phyloP scores from a whole-genome alignment of 2,113 vertebrate genomes.

The Sebastes schlegelii region DNA sequence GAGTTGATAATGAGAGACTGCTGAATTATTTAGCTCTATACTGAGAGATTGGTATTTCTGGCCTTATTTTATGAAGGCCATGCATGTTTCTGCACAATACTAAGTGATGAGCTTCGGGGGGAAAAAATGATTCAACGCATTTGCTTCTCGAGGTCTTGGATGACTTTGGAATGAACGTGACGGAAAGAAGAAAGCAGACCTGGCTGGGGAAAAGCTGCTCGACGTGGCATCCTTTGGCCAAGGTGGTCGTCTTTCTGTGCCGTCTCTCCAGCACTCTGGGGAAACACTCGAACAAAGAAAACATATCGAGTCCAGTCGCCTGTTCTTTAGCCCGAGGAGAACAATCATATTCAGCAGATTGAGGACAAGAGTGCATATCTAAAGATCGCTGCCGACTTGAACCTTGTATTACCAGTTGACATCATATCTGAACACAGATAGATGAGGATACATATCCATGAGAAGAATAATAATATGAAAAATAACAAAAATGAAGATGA shows the following conservation, averaged over 20 bases:
- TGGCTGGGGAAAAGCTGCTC: not conserved
- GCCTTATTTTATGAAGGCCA: not conserved
- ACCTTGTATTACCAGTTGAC: slow-evolving; percentile 35
- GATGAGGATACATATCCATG: not conserved
- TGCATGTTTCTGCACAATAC: not conserved
- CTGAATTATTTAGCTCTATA: slow-evolving; percentile 60
- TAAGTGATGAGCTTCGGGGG: slow-evolving; percentile 2
- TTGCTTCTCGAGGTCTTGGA: not conserved
- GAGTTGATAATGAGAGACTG: slow-evolving; percentile 29
- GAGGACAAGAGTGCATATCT: slow-evolving; percentile 65
- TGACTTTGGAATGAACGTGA: slow-evolving; percentile 47
- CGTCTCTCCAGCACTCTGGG: slow-evolving; percentile 48
- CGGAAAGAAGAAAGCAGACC: slow-evolving; percentile 6
- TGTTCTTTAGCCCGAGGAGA: slow-evolving; percentile 63
- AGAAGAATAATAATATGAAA: accelerated
- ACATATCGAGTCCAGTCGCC: slow-evolving; percentile 42
- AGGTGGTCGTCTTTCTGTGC: slow-evolving; percentile 38
- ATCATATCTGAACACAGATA: not conserved
- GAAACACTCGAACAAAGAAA: slow-evolving; percentile 58
- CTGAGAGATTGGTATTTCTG: not conserved
- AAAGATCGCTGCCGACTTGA: slow-evolving; percentile 39
- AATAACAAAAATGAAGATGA: not conserved
- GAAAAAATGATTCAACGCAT: not conserved
- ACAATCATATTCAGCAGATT: slow-evolving; percentile 62
- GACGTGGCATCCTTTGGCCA: slow-evolving; percentile 10